Base-by-base conservation (phyloP, 2,888 invertebrate genomes). In the Ophraella communa region DNA sequence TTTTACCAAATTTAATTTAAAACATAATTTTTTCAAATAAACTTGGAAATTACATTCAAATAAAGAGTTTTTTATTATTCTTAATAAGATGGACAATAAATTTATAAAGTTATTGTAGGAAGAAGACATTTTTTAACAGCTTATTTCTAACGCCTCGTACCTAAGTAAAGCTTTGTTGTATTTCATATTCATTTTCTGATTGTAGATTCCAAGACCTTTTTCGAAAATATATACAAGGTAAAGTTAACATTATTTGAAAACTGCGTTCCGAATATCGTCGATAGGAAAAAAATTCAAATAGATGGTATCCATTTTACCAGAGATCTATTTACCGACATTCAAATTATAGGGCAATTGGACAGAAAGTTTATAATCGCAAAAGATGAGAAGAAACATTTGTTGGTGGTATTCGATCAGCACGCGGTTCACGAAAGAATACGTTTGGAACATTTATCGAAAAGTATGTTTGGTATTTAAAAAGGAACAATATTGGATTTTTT, bases 401-500 rank as follows among this genome's bases (percentile, higher is more conserved):
- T 93, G 18, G 84, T 91, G 30, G 75, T 92, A 30, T 90, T 95
- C 79, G 95, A 95, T 82, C 95, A 95, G 81, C 95, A 95, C 83
- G 95, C 95, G 44, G 91, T 91, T 24, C 90, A 94, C 80, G 95
- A 95, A 83, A 85, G 95, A 78, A 87, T 95, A 66, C 84, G 90
- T 66, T 84, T 95, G 49, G 95, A 95, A 82, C 81, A 83, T 62
- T 85, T 93, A 64, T 82, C 89, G 65, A 76, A 83, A 79, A 86
- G 91, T 89, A 83, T 49, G 24, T 45, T 21, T 5, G 5, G 10
- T 24, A 21, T 60, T 44, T 24, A n/a, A 24, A 4, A 24, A 24
- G 24, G 24, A 4, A 20, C 20, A 8, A 44, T 17, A 44, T 18
- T 1, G 18, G 10, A 35, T 54, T 35, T 21, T 35, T 54, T 59